Percentiles rank a stretch among this genome's conserved stretches.
Evolutionary conservation across 1,140 invertebrate genomes (phyloP).

Genomic region (Atopsyche davidsoni): DNA sequence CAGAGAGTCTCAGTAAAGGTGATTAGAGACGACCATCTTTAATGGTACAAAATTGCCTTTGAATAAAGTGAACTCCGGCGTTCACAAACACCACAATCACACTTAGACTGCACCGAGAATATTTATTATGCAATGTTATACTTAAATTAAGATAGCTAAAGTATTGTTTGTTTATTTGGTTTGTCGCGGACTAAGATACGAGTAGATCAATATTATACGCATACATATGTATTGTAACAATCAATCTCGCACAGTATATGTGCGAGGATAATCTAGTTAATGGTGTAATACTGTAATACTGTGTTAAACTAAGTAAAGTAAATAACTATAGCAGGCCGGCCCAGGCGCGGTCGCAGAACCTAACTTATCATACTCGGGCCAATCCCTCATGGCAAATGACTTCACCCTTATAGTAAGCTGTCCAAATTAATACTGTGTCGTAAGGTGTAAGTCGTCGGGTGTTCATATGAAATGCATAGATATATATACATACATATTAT

Average conservation of each 20-base stretch:
- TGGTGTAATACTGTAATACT: no score
- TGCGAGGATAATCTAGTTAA: conserved; percentile 24
- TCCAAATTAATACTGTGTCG: conserved; percentile 25
- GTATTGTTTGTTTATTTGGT: conserved; percentile 23
- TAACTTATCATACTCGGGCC: conserved; percentile 22
- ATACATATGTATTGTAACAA: conserved; percentile 29
- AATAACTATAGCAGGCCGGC: no score
- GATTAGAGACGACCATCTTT: conserved; percentile 19
- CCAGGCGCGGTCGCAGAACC: conserved; percentile 3
- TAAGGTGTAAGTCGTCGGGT: conserved; percentile 16
- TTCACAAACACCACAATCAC: conserved; percentile 29
- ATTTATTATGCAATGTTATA: conserved; percentile 32
- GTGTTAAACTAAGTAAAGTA: no score
- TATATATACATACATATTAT: conserved; percentile 24
- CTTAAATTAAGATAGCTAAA: conserved; percentile 30
- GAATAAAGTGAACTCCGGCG: conserved; percentile 29
- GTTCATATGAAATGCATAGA: conserved; percentile 27
- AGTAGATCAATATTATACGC: conserved; percentile 27
- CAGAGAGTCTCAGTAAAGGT: no score
- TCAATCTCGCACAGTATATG: conserved; percentile 12
- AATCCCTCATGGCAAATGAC: conserved; percentile 18
- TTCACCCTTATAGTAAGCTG: conserved; percentile 23
- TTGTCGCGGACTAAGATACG: conserved; percentile 17
- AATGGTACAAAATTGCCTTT: conserved; percentile 30
- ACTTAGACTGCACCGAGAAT: conserved; percentile 31